Base-by-base conservation (phyloP, 2,888 invertebrate species). In the Cheilosia impressa region DNA sequence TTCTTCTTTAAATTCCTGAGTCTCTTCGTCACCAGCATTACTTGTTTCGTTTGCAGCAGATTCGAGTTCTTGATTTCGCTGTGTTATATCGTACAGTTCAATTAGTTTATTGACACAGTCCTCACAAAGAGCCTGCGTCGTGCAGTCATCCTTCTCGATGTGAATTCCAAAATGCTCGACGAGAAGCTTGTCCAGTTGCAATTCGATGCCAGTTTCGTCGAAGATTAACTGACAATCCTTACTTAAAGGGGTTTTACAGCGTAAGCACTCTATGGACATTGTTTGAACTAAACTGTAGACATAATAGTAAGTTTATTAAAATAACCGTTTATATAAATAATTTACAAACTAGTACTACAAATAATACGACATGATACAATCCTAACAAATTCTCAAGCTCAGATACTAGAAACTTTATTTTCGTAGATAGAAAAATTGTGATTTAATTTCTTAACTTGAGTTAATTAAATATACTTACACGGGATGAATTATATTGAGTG, bases 121-220 rank as follows among this genome's bases (percentile, higher is more conserved):
- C 27, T 88, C 87, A 45, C 91, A 91, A 0, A 91, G 68, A 2
- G 89, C 66, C 63, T 90, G 90, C 3, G 78, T 45, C 2, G 31
- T 15, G 4, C 58, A 53, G 0, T 63, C 6, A 17, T 89, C 82
- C 6, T 80, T 58, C 3, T 69, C 71, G 2, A 90, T 83, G 38
- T 77, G 72, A 6, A 91, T 55, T 10, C 89, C 55, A 69, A 90
- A 92, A 84, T 89, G 89, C 31, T 89, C 88, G 4, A 81, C 80
- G 1, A 91, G 71, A 17, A 92, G 79, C 34, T 87, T 78, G 10
- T 89, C 87, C 43, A 91, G 80, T 6, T 89, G 90, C 10, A 92
- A 79, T 60, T 92, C 91, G 2, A 88, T 50, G 4, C 92, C 91
- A n/a, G 90, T 88, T 72, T 91, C 90, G 88, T 91, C 90, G 38